phyloP scores from a whole-genome alignment of 1,140 invertebrate genomes.

The Aphidius ervi region DNA sequence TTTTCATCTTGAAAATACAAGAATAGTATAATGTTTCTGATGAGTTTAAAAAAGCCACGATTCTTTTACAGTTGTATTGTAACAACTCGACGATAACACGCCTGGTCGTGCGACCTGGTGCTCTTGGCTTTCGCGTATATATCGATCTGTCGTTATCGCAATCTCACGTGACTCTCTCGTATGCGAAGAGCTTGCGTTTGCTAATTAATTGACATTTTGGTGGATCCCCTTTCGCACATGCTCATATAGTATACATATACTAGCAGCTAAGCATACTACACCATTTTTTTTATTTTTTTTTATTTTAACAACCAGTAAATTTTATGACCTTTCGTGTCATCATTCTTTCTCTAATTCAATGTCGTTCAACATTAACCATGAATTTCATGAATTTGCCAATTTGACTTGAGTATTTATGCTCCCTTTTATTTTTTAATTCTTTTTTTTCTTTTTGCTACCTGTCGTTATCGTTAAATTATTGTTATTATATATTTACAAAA shows the following conservation, averaged over 20 bases:
- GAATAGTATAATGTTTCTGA: conserved; percentile 7
- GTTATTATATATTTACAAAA: no score
- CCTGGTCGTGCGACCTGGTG: conserved; percentile 21
- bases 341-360: no score
- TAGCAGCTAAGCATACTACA: no score
- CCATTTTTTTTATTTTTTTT: no score
- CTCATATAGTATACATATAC: no score
- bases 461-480: no score
- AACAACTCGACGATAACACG: conserved; percentile 15
- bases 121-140: conserved; percentile 22
- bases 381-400: neutral
- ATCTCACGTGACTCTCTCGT: conserved; percentile 23
- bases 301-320: no score
- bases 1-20: no score
- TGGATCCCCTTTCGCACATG: conserved; percentile 1
- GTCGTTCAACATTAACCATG: neutral
- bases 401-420: no score
- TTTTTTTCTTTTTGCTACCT: no score
- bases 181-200: conserved; percentile 8
- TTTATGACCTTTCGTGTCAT: no score
- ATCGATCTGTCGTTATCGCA: conserved; percentile 24
- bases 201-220: conserved; percentile 24
- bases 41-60: conserved; percentile 1
- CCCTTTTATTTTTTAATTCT: no score
- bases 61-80: conserved; percentile 5